Base-by-base conservation (phyloP, 1,140 invertebrate species). In the Trichomalopsis sarcophagae region DNA sequence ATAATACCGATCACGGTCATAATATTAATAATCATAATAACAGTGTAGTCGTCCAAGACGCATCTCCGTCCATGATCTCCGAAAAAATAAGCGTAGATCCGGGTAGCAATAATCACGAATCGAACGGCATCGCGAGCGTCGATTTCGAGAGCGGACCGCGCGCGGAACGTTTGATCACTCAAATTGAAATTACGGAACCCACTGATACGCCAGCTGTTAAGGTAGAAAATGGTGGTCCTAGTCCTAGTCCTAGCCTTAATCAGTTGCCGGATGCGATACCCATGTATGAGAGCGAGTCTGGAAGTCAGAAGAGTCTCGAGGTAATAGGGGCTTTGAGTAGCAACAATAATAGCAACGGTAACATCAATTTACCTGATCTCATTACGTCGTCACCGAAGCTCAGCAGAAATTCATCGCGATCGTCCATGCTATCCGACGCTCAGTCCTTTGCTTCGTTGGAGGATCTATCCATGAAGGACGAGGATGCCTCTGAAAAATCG, bases 351-450 rank as follows among this genome's bases (percentile, higher is more conserved):
- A 83, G 1, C 23, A 23, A 36, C 11, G 33, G 40, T 62, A 40
- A 21, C 2, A 17, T n/a, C 10, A 84, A 81, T 75, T 33, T 86
- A 14, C 91, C 92, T 0, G 90, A 91, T 84, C 82, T 92, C 9
- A 86, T 93, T n/a, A 87, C 89, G 17, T 91, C 91, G 13, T 92
- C 90, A 17, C 90, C 91, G 1, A 90, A 88, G 13, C 17, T 86
- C 14, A 88, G 78, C 36, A 87, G 87, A 82, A 87, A 87, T 36
- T 88, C 87, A 3, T 89, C 87, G 11, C 71, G 66, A 27, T 87
- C 83, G 23, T 89, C 86, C 27, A 11, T 81, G 2, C 1, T 68
- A 14, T 85, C 84, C 1, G 73, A 85, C 5, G 27, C n/a, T n/a
- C 14, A 13, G 23, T 82, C 80, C 3, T 77, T 62, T 6, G 30